These are phyloP conservation scores for Colostygia pectinataria DNA, from an alignment of 2,888 invertebrate species.

Conservation along the genomic window DNA sequence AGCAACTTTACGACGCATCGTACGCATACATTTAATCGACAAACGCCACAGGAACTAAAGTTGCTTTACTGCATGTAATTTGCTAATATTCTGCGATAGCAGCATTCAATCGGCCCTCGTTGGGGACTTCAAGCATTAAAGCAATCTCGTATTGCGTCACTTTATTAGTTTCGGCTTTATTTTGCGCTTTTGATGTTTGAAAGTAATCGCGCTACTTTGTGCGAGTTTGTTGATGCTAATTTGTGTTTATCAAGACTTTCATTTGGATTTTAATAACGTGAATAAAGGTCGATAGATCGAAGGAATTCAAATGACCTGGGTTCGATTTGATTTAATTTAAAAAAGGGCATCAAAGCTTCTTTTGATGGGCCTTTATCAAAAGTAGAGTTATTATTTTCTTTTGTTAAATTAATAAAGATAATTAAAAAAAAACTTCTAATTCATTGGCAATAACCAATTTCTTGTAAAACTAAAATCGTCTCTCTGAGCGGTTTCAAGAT, in stretches of 20 bases:
- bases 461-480: too few relatives aligned
- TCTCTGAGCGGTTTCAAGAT: too few relatives aligned
- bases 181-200: constrained; percentile 76
- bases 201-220: constrained; percentile 64
- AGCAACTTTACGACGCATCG: too few relatives aligned
- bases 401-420: too few relatives aligned
- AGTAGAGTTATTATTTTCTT: too few relatives aligned
- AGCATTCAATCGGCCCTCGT: constrained; percentile 73
- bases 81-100: constrained; percentile 1
- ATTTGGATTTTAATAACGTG: constrained; percentile 19
- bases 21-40: too few relatives aligned
- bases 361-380: too few relatives aligned
- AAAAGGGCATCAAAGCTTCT: neutral
- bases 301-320: too few relatives aligned
- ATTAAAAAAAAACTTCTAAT: too few relatives aligned
- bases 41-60: neutral
- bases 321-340: neutral
- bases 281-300: neutral
- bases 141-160: constrained; percentile 76
- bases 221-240: constrained; percentile 44
- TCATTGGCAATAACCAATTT: too few relatives aligned
- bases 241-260: constrained; percentile 33
- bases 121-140: constrained; percentile 73
- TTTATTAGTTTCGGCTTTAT: constrained; percentile 77
- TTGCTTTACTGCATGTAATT: neutral